phyloP scores from a whole-genome alignment of 2,888 invertebrate species.

The Mesorhabditis sp. region DNA sequence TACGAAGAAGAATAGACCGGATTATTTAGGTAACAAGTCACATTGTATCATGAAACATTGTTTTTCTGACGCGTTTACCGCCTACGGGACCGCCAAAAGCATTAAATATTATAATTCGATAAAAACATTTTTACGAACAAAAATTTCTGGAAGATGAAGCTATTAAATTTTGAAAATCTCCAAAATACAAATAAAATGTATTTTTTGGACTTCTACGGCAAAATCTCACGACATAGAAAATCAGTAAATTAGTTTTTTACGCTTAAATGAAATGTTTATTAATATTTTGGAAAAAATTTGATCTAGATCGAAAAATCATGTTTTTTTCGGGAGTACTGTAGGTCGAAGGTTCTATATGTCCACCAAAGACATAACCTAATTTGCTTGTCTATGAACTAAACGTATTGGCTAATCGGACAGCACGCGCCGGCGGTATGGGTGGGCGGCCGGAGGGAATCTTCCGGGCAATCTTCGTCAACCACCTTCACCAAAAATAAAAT shows the following conservation, averaged over 20 bases:
- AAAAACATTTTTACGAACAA: not conserved
- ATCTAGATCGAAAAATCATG: too few species aligned
- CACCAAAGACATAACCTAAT: not conserved
- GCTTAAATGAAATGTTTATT: too few species aligned
- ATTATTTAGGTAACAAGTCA: too few species aligned
- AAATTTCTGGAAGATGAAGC: not conserved
- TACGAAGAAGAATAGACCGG: not conserved
- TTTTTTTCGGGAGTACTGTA: too few species aligned
- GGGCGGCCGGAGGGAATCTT: conserved; percentile 48
- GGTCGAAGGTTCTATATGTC: too few species aligned
- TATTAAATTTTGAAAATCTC: too few species aligned
- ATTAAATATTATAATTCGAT: not conserved
- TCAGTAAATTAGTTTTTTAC: too few species aligned
- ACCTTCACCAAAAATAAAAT: not conserved
- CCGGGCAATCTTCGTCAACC: conserved; percentile 35
- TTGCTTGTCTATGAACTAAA: not conserved
- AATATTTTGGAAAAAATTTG: too few species aligned
- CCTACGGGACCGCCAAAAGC: not conserved
- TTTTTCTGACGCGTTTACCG: not conserved
- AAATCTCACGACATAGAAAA: too few species aligned
- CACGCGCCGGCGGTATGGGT: conserved; percentile 42
- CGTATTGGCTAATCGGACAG: conserved; percentile 44
- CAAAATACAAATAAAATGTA: too few species aligned
- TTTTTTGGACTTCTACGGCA: too few species aligned
- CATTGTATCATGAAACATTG: not conserved